Conservation (phyloP, 2,888 invertebrate genomes). For the Camptogramma bilineatum region DNA sequence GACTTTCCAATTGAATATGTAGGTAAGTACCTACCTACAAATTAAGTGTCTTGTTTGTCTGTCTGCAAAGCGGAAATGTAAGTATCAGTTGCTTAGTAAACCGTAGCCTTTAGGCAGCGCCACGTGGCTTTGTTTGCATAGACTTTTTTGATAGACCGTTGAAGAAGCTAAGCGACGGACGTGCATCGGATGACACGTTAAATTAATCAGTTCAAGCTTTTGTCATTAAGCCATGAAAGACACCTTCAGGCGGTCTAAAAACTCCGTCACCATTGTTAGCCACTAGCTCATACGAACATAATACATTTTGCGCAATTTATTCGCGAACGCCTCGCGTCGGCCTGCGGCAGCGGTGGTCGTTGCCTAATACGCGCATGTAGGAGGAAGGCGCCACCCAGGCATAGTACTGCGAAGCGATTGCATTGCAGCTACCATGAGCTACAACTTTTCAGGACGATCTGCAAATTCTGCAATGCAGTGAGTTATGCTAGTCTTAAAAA, state of each 20-base stretch:
- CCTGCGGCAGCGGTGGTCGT: slow-evolving; percentile 40
- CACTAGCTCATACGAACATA: no score
- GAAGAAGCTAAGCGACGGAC: no score
- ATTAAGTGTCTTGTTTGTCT: slow-evolving; percentile 22
- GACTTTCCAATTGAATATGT: slow-evolving; percentile 23
- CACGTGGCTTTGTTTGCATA: not conserved
- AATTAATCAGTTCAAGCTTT: no score
- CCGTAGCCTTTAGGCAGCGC: no score
- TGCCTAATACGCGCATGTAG: slow-evolving; percentile 53
- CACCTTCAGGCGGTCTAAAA: no score
- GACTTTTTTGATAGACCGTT: no score
- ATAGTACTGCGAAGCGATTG: slow-evolving; percentile 37
- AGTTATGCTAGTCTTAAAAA: no score
- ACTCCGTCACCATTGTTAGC: no score
- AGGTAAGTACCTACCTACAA: not conserved
- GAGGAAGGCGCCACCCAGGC: slow-evolving; percentile 48
- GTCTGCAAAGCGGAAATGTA: slow-evolving; percentile 21
- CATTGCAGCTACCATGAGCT: slow-evolving; percentile 18
- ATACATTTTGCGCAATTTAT: slow-evolving; percentile 7
- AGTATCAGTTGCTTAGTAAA: not conserved
- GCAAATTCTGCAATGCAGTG: not conserved
- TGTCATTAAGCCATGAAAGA: no score
- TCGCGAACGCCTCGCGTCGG: slow-evolving; percentile 27
- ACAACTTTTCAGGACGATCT: slow-evolving; percentile 3
- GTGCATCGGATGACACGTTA: no score